These are phyloP conservation scores for Dysmachus trigonus DNA, from an alignment of 2,888 invertebrate species.

Conservation along the genomic window DNA sequence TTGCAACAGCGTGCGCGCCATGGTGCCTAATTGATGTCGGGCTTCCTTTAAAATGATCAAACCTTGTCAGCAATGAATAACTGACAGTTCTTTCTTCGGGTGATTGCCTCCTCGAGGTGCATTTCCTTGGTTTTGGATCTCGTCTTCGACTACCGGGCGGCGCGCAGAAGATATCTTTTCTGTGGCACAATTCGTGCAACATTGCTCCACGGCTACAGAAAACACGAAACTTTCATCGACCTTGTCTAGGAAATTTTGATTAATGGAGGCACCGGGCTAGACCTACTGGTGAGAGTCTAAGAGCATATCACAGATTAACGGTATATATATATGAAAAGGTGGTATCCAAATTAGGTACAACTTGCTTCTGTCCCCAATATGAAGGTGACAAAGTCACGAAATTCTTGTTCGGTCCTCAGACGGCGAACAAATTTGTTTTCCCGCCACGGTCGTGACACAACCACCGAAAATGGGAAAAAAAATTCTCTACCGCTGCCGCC, in stretches of 20 bases:
- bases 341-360: constrained; percentile 35
- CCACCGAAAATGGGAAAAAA: constrained; percentile 34
- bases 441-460: constrained; percentile 35
- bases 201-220: background rate
- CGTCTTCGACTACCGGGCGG: constrained; percentile 16
- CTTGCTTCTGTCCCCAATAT: constrained; percentile 36
- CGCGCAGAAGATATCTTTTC: background rate
- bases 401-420: constrained; percentile 45
- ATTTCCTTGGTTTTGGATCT: background rate
- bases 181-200: constrained; percentile 34
- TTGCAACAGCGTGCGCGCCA: background rate
- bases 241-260: constrained; percentile 37
- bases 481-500: background rate
- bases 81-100: background rate
- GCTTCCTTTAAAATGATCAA: constrained; percentile 8
- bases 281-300: constrained; percentile 40
- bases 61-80: constrained; percentile 15
- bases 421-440: constrained; percentile 44
- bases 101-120: background rate
- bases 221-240: constrained; percentile 36
- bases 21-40: constrained; percentile 35
- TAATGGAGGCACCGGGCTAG: constrained; percentile 9
- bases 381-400: constrained; percentile 46
- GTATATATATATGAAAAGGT: constrained; percentile 28
- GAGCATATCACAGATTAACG: constrained; percentile 40